Base-by-base conservation (phyloP, 1,140 invertebrate species). In the Penaeus japonicus region DNA sequence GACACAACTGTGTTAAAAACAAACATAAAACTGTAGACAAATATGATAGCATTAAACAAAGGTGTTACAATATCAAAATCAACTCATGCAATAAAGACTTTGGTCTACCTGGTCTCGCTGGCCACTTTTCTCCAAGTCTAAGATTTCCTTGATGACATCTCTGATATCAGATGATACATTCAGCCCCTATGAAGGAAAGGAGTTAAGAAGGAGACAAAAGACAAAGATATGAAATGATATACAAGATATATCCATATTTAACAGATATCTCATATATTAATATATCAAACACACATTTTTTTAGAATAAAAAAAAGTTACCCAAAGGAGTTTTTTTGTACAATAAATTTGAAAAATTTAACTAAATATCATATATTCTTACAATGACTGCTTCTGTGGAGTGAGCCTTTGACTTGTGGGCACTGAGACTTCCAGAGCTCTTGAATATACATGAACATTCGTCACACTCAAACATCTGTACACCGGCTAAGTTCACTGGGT, bases 371-470 rank as follows among this genome's bases (percentile, higher is more conserved):
- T 18, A n/a, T 32, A 47, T 79, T 80, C 62, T 80, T 70, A 59
- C 79, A 75, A 73, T 59, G 59, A 70, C 77, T 55, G 81, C 59
- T 62, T 85, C 30, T 84, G 30, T 84, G 70, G 82, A 84, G 57
- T 95, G 95, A 87, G 93, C 93, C 73, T 94, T 92, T 77, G 95
- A 95, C 79, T 96, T 94, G 90, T 96, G 96, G 27, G 94, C 94
- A 92, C 96, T 96, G 2, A 96, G 92, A 90, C 95, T 95, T 5
- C 95, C 95, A 1, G 96, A 92, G 91, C 95, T 95, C 82, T 94
- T 94, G 92, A 96, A 96, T 17, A 95, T 93, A 92, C 96, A 96
- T 15, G 94, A 92, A 91, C 96, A 96, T 86, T 95, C 94, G 30
- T 94, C 92, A 92, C 96, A 96, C 85, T 92, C 90, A 91, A 94